Conservation (phyloP, 2,888 invertebrate genomes). For the Heteromurus nitidus region DNA sequence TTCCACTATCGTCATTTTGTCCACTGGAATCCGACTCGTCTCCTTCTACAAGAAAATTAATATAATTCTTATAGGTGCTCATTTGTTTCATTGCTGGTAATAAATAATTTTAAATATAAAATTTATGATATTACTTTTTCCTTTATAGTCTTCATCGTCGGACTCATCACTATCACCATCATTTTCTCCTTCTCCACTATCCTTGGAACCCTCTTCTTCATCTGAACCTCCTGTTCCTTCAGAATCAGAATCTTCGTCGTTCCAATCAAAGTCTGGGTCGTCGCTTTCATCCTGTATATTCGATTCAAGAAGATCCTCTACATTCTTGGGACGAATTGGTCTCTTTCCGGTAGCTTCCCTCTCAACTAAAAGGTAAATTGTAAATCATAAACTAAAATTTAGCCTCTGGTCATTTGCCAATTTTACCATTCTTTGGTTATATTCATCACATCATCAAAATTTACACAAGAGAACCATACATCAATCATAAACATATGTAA, state of each 20-base stretch:
- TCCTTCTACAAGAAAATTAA: background rate
- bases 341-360: slow-evolving; percentile 71
- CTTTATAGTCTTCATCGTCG: slow-evolving; percentile 66
- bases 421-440: no score
- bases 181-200: slow-evolving; percentile 82
- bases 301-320: slow-evolving; percentile 68
- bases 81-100: no score
- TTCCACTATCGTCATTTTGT: slow-evolving; percentile 15
- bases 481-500: no score
- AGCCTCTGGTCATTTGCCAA: background rate
- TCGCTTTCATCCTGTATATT: slow-evolving; percentile 69
- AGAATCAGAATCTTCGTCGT: slow-evolving; percentile 58
- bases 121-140: slow-evolving; percentile 8
- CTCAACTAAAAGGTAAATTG: slow-evolving; percentile 71
- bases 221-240: slow-evolving; percentile 48
- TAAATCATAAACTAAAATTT: no score
- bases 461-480: no score
- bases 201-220: slow-evolving; percentile 26
- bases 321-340: slow-evolving; percentile 70
- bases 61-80: no score
- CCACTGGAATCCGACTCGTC: slow-evolving; percentile 15
- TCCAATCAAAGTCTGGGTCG: slow-evolving; percentile 71
- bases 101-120: no score
- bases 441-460: no score
- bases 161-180: slow-evolving; percentile 82